Evolutionary conservation across 2,797 vertebrate species (phyloP), one percentile per base, ranked within the genome.

Genomic region (Paguma larvata): DNA sequence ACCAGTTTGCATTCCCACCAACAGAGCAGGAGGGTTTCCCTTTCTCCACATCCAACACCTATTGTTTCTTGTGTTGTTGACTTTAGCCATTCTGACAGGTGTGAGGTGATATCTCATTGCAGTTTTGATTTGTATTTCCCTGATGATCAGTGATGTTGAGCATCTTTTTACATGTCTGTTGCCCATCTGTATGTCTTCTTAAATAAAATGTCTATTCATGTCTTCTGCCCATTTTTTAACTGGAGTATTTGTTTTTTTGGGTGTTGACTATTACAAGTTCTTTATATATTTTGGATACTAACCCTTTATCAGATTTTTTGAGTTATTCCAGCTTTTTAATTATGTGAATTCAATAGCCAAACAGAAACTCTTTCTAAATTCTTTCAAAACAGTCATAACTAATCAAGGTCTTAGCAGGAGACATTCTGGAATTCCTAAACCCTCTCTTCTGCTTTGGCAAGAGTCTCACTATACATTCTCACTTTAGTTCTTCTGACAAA

Each of bases 321-420:
- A 92, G 89, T 95, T 96, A 87, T 88, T 94, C 77, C 79, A 89
- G 48, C 2, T 53, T 94, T 82, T 32, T 82, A 8, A 91, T 85
- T 89, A 92, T 53, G 32, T 79, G 53, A 77, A 91, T 93, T 94
- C 65, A 89, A 59, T 62, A 94, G 6, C 12, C 84, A 90, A 91
- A 67, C 3, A 70, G 15, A 72, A 75, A 56, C 6, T 44, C 59
- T 72, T 75, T 38, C 53, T 67, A 82, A 34, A 23, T 84, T 89
- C 65, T 90, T 79, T 77, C 65, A 93, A 94, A 97, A 82, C 2
- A 95, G 34, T 75, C 32, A 48, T 79, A 46, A 89, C 51, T 82
- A 89, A 30, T 46, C 44, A 83, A 87, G 8, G 14, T 77, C 38
- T 91, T 72, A 84, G 3, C 77, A 23, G 25, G 27, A 90, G 11